Base-by-base conservation (phyloP, 2,113 vertebrate species). In the Sylvicapra grimmia region DNA sequence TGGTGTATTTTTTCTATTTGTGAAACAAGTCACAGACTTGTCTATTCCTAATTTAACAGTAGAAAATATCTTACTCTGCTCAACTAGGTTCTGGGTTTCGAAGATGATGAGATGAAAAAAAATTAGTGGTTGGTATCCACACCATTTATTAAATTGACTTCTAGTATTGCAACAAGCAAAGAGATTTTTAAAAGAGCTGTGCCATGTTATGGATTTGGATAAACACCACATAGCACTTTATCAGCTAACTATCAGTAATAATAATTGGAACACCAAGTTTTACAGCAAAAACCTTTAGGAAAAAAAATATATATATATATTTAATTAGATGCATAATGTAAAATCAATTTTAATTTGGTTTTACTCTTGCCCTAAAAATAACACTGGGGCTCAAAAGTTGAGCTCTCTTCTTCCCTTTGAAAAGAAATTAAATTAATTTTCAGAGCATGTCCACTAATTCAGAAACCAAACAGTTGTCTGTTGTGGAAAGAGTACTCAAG, bases 391-490 rank as follows among this genome's bases (percentile, higher is more conserved):
- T 90, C 63, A 79, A 58, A 95, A 54, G 63, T 29, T 96, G 23
- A 95, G 51, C 44, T 93, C 23, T 68, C 49, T 88, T 75, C 36
- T 88, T 90, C 23, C 36, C 72, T 47, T 82, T 86, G 47, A 96
- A 97, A 95, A 29, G 0, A 97, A 93, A 93, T 80, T 93, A 86
- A 86, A 93, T 58, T 95, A 91, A 86, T 96, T 93, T 95, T 96
- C n/a, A 80, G 2, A 94, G 86, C 18, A 84, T 82, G 12, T 79
- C 31, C 68, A 89, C 40, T 90, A 88, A 94, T 54, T 96, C 44
- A 92, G 51, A 97, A 96, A 85, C 6, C 2, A 92, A 56, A 94
- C 13, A 75, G 21, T 86, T 96, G 12, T 85, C 58, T 77, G 18
- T 85, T 89, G 4, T 53, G 75, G 13, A 85, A 93, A 89, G 25